Evolutionary conservation across 2,113 vertebrate species (phyloP).

Genomic region (Halcyon senegalensis): DNA sequence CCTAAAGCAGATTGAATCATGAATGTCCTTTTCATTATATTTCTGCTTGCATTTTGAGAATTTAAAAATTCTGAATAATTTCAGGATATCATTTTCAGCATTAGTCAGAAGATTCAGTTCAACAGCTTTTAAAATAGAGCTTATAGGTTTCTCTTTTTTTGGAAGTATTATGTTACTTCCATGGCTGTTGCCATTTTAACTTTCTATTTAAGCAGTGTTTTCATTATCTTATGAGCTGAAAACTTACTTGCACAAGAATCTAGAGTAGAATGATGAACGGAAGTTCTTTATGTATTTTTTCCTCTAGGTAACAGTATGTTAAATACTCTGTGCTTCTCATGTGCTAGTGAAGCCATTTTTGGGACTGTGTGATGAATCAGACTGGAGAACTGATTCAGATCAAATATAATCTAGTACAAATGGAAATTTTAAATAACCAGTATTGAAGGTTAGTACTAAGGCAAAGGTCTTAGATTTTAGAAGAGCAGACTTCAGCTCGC

Average conservation of each 20-base stretch:
- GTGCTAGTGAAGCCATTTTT: neutral
- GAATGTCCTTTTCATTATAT: neutral
- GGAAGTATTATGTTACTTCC: neutral
- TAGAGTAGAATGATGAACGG: neutral
- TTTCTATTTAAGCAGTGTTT: neutral
- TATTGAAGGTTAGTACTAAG: neutral
- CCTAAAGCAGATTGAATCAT: neutral
- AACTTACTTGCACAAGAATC: neutral
- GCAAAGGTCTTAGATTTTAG: neutral
- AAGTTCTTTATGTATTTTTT: neutral
- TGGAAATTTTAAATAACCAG: neutral
- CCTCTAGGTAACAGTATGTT: neutral
- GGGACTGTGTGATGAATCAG: neutral
- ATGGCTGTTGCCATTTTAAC: neutral
- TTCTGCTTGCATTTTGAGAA: conserved; percentile 11
- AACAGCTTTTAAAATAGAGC: neutral
- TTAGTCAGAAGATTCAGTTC: neutral
- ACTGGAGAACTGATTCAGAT: neutral
- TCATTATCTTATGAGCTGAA: neutral
- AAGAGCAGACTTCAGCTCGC: neutral
- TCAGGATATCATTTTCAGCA: neutral
- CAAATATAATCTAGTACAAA: neutral
- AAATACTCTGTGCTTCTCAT: neutral
- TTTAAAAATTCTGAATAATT: neutral
- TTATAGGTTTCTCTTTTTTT: neutral